Evolutionary conservation across 1,140 invertebrate species (phyloP).

Genomic region (Ceratina calcarata): DNA sequence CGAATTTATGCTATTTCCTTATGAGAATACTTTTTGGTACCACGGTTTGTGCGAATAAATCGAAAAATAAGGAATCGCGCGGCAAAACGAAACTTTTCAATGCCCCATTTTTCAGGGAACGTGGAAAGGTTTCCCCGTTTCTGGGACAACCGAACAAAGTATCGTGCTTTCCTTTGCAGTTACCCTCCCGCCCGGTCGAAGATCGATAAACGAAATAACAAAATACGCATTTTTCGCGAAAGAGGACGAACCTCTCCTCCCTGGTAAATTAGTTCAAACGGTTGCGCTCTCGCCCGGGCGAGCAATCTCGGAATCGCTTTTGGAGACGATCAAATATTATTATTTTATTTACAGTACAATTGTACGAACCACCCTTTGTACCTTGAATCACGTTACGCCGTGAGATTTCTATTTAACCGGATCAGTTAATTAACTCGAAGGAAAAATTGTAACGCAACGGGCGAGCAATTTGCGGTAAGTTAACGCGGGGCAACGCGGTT

Average conservation of each 20-base stretch:
- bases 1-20: slow-evolving; percentile 54
- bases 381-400: neutral
- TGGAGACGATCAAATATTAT: neutral
- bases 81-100: slow-evolving; percentile 42
- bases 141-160: slow-evolving; percentile 2
- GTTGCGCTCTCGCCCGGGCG: no score
- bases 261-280: no score
- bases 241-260: neutral
- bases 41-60: slow-evolving; percentile 26
- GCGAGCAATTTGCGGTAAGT: slow-evolving; percentile 11
- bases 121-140: slow-evolving; percentile 17
- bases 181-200: neutral
- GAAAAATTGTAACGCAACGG: slow-evolving; percentile 9
- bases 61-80: slow-evolving; percentile 30
- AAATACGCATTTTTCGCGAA: neutral
- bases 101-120: slow-evolving; percentile 24
- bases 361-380: neutral
- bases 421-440: slow-evolving; percentile 28
- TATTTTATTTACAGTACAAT: neutral
- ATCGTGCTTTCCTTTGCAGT: slow-evolving; percentile 15
- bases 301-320: no score
- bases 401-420: no score
- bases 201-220: slow-evolving; percentile 11
- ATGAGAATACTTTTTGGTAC: slow-evolving; percentile 44
- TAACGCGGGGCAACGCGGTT: neutral